Evolutionary conservation across 1,140 invertebrate species (phyloP).

Genomic region (Akabosia matsudoensis): DNA sequence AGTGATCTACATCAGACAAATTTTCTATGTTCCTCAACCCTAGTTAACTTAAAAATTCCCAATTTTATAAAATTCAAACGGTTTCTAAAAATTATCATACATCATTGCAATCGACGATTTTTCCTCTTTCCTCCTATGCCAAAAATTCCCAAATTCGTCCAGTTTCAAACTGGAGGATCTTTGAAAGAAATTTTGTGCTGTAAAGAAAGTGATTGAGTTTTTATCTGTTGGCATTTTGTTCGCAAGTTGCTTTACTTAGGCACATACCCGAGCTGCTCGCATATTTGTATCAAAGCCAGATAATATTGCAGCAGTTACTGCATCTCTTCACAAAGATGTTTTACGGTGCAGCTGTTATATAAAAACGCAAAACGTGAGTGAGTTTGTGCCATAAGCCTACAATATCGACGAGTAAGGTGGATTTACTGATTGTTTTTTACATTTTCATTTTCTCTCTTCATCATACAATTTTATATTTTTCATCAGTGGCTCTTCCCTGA

Average conservation of each 20-base stretch:
- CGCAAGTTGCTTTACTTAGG: not conserved
- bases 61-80: not conserved
- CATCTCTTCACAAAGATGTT: not conserved
- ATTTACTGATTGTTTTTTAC: not conserved
- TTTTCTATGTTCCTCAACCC: not conserved
- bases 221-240: not conserved
- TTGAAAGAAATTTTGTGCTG: too few species aligned
- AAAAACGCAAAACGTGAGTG: not conserved
- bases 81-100: too few species aligned
- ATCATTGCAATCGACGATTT: too few species aligned
- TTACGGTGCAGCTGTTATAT: too few species aligned
- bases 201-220: too few species aligned
- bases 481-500: not conserved
- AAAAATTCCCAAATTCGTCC: too few species aligned
- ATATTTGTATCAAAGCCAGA: too few species aligned
- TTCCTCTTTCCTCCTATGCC: too few species aligned
- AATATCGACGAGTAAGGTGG: conserved; percentile 22
- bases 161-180: too few species aligned
- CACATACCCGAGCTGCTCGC: too few species aligned
- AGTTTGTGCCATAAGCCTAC: conserved; percentile 1
- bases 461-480: not conserved
- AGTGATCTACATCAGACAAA: too few species aligned
- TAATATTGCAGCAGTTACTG: not conserved
- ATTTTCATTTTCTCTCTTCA: not conserved
- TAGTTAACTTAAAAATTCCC: not conserved